Base-by-base conservation (phyloP, 2,888 invertebrate genomes). In the Xylophagus ater region DNA sequence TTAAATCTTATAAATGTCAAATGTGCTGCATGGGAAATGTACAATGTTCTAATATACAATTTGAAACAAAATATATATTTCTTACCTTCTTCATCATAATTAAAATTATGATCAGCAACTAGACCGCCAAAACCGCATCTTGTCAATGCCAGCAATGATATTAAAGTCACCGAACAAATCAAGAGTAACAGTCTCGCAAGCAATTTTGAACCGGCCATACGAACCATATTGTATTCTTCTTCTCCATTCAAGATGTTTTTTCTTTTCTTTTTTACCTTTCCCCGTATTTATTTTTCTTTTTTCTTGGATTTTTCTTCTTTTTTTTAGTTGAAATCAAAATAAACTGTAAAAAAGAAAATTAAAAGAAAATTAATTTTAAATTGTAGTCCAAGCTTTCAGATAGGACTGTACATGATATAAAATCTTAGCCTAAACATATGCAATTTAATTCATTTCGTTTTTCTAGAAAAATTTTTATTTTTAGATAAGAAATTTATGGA, bases 41-140 rank as follows among this genome's bases (percentile, higher is more conserved):
- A 28, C 4, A 34, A 15, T 15, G 17, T 13, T 24, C 18, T 19
- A 9, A 5, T 19, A 19, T n/a, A n/a, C n/a, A n/a, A n/a, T n/a
- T n/a, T n/a, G n/a, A n/a, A n/a, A n/a, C n/a, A n/a, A n/a, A n/a
- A n/a, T n/a, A 9, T 1, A 34, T 13, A 37, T 19, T 6, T 21
- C 39, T 37, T 41, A 45, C 50, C 51, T 44, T 52, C 52, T 21
- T 52, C 52, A 33, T 47, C 42, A 17, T 44, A 37, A 12, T 46
- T 29, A 4, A 45, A 39, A 15, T 43, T 47, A 23, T 42, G 44
- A 40, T 58, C 54, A 24, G 53, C 51, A 19, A 55, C 53, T 21
- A 60, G 42, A 28, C 58, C 58, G 34, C 60, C 59, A 24, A 62
- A 55, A 12, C 62, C 62, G 41, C 61, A 62, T 49, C 59, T 55